These are phyloP conservation scores for Dipodomys spectabilis DNA, from an alignment of 2,113 vertebrate species.

Conservation along the genomic window DNA sequence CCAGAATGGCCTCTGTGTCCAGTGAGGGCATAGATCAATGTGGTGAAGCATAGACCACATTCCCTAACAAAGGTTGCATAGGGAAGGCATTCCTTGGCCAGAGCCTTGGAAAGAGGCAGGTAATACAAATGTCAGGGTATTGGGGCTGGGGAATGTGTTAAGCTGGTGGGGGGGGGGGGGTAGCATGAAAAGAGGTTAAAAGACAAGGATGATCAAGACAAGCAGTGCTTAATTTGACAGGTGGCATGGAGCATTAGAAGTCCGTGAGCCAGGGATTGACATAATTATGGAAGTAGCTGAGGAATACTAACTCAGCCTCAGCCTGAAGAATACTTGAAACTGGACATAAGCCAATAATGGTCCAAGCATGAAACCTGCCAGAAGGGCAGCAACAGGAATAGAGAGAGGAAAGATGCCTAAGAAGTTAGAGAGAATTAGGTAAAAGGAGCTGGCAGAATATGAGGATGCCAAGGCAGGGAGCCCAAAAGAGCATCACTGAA, in stretches of 20 bases:
- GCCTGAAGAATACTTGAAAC: neutral
- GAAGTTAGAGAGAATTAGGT: neutral
- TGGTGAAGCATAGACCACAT: neutral
- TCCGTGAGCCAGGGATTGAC: neutral
- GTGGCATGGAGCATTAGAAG: neutral
- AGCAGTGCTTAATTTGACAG: neutral
- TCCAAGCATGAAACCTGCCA: neutral
- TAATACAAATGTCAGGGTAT: neutral
- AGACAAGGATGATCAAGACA: neutral
- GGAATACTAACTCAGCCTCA: neutral
- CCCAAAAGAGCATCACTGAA: constrained; percentile 47
- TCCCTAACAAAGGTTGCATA: neutral
- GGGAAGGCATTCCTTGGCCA: neutral
- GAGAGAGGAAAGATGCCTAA: neutral
- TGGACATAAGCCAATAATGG: neutral
- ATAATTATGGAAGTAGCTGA: neutral
- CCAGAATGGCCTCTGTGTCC: too few species aligned
- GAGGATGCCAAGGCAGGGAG: constrained; percentile 6
- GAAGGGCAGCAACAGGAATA: neutral
- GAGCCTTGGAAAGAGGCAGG: neutral
- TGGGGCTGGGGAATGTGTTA: neutral
- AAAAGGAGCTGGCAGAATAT: constrained; percentile 37
- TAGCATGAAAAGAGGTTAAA: neutral
- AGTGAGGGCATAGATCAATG: neutral
- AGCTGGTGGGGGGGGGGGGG: neutral